Evolutionary conservation across 1,140 invertebrate species (phyloP).

Genomic region (Lordiphosa collinella): DNA sequence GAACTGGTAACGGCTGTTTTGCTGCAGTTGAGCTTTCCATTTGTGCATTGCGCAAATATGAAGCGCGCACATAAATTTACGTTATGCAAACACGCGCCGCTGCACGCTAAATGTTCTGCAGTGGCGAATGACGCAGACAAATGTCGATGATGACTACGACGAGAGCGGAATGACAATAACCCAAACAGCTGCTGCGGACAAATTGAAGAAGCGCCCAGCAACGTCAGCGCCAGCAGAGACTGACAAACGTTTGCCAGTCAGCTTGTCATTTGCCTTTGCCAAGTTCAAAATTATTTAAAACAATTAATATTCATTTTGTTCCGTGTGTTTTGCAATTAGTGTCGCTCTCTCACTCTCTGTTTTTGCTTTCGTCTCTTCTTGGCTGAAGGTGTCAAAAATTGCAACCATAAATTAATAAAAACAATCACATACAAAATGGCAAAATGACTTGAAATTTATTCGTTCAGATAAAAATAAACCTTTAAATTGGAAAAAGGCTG

Average conservation of each 20-base stretch:
- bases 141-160: slow-evolving; percentile 36
- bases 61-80: slow-evolving; percentile 40
- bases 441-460: slow-evolving; percentile 43
- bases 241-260: slow-evolving; percentile 9
- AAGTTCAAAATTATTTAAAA: slow-evolving; percentile 78
- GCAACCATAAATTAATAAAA: slow-evolving; percentile 69
- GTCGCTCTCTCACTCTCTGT: slow-evolving; percentile 6
- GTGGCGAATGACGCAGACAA: slow-evolving; percentile 66
- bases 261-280: slow-evolving; percentile 54
- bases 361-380: neutral
- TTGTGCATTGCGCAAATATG: slow-evolving; percentile 61
- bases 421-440: slow-evolving; percentile 31
- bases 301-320: slow-evolving; percentile 76
- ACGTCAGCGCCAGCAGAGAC: neutral
- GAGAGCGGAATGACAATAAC: slow-evolving; percentile 14
- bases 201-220: no score
- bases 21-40: slow-evolving; percentile 48
- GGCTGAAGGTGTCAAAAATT: slow-evolving; percentile 65
- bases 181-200: neutral
- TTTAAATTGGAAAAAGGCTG: slow-evolving; percentile 3
- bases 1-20: slow-evolving; percentile 64
- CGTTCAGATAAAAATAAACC: slow-evolving; percentile 22
- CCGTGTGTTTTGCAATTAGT: slow-evolving; percentile 58
- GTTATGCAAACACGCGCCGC: slow-evolving; percentile 49
- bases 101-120: neutral